phyloP scores from a whole-genome alignment of 2,113 vertebrate genomes.

The Synchiropus splendidus region DNA sequence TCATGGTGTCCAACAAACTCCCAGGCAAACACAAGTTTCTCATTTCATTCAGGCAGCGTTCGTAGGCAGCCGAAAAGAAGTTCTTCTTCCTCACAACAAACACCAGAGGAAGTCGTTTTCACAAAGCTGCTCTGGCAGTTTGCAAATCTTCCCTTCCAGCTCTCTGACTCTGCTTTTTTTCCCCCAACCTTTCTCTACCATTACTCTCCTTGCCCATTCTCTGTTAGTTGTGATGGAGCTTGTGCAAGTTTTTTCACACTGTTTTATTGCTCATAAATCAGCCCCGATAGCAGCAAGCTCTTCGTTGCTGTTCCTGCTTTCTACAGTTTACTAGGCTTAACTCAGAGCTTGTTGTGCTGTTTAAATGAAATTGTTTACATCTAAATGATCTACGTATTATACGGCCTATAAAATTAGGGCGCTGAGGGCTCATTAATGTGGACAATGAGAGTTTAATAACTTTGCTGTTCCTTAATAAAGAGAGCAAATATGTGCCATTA shows the following conservation, averaged over 20 bases:
- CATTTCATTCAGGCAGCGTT: slow-evolving; percentile 42
- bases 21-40: slow-evolving; percentile 41
- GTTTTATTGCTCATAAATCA: slow-evolving; percentile 27
- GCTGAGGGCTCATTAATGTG: too few relatives aligned
- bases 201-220: slow-evolving; percentile 11
- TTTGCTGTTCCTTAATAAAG: too few relatives aligned
- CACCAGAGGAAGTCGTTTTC: slow-evolving; percentile 59
- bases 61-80: slow-evolving; percentile 41
- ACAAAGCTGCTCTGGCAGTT: slow-evolving; percentile 54
- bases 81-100: slow-evolving; percentile 24
- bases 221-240: slow-evolving; percentile 1
- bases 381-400: too few relatives aligned
- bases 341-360: too few relatives aligned
- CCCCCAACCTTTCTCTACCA: slow-evolving; percentile 25
- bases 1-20: slow-evolving; percentile 40
- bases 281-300: not conserved
- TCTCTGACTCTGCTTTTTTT: slow-evolving; percentile 34
- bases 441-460: too few relatives aligned
- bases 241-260: slow-evolving; percentile 8
- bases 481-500: too few relatives aligned
- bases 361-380: too few relatives aligned
- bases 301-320: too few relatives aligned
- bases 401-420: too few relatives aligned
- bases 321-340: too few relatives aligned
- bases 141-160: slow-evolving; percentile 43